Percentiles rank a stretch among this genome's conserved stretches.
These are phyloP conservation scores for Pterostichus madidus DNA, from an alignment of 2,888 invertebrate species.

Conservation along the genomic window DNA sequence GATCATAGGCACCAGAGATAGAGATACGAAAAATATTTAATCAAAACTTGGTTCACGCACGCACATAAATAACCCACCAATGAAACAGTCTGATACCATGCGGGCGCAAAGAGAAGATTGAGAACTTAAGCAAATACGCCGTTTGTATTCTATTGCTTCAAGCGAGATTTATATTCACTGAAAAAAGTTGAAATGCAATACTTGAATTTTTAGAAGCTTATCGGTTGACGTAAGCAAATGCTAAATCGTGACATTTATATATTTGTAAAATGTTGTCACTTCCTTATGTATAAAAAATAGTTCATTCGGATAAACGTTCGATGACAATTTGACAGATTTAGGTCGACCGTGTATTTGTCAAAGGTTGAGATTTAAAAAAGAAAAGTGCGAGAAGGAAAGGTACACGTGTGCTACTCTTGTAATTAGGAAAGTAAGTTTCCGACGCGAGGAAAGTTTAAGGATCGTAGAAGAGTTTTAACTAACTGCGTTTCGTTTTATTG, in stretches of 20 bases:
- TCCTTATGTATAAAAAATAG: neutral
- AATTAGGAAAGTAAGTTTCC: slow-evolving; percentile 1
- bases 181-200: slow-evolving; percentile 2
- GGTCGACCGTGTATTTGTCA: slow-evolving; percentile 22
- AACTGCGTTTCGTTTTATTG: neutral
- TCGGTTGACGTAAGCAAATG: slow-evolving; percentile 9
- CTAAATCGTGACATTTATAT: slow-evolving; percentile 24
- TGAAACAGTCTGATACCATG: neutral
- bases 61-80: slow-evolving; percentile 37
- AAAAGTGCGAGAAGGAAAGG: neutral
- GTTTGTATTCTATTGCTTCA: slow-evolving; percentile 27
- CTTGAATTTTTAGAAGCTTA: neutral
- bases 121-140: slow-evolving; percentile 13
- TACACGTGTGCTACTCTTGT: slow-evolving; percentile 1
- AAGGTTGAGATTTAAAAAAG: neutral
- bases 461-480: neutral
- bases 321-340: slow-evolving; percentile 34
- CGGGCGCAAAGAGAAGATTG: slow-evolving; percentile 3
- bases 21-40: slow-evolving; percentile 54
- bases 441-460: neutral
- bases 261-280: slow-evolving; percentile 8
- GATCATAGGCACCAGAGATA: slow-evolving; percentile 32
- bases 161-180: slow-evolving; percentile 13
- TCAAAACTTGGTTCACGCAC: slow-evolving; percentile 46
- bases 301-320: slow-evolving; percentile 3